Evolutionary conservation across 2,113 vertebrate genomes (phyloP).

Genomic region (Pelecanoides urinatrix): DNA sequence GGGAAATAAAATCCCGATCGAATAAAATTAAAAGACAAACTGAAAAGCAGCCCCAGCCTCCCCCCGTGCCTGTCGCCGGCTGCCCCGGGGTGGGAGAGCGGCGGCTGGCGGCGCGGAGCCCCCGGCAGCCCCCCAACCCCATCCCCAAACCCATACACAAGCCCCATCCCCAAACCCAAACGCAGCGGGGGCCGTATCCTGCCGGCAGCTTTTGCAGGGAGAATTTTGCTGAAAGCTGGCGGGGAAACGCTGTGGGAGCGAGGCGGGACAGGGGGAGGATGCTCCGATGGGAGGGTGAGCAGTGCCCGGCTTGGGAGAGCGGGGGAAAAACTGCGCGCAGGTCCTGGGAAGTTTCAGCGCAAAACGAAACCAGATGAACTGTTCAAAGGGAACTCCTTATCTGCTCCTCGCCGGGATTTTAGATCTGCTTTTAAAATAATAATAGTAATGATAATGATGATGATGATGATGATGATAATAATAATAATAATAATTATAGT

Average conservation of each 20-base stretch:
- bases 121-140: neutral
- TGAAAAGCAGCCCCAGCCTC: neutral
- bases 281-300: neutral
- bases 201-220: neutral
- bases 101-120: neutral
- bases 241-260: neutral
- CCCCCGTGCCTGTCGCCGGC: neutral
- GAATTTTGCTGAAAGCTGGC: neutral
- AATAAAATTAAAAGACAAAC: neutral
- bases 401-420: constrained; percentile 30
- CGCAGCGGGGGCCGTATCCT: neutral
- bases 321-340: neutral
- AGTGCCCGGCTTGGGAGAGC: neutral
- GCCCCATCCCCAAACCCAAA: neutral
- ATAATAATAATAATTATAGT: too few species aligned
- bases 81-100: neutral
- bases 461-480: neutral
- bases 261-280: neutral
- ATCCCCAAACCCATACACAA: neutral
- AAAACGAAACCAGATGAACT: constrained; percentile 73
- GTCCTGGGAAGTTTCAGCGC: constrained; percentile 33
- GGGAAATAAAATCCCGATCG: neutral
- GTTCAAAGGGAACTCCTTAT: constrained; percentile 66
- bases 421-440: neutral
- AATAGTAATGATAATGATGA: neutral